Percentiles rank a stretch among this genome's conserved stretches.
Evolutionary conservation across 2,888 invertebrate genomes (phyloP).

Genomic region (Limnephilus auricula): DNA sequence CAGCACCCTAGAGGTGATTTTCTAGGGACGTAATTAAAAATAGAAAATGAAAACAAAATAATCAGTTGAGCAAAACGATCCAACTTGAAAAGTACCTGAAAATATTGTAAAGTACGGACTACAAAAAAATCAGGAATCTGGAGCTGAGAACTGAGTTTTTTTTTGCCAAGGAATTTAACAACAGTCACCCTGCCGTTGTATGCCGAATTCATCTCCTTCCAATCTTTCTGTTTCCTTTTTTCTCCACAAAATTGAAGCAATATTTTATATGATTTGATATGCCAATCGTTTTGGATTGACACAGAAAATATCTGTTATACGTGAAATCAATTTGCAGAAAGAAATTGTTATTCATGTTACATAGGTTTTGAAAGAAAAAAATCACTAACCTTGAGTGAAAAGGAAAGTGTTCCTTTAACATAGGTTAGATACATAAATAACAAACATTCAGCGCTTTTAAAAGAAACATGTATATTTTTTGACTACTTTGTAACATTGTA

Average conservation of each 20-base stretch:
- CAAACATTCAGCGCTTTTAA: too few relatives aligned
- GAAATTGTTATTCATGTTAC: neutral
- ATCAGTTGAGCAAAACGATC: too few relatives aligned
- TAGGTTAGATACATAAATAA: too few relatives aligned
- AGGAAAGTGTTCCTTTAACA: neutral
- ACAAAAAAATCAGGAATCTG: too few relatives aligned
- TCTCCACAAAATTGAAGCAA: constrained; percentile 61
- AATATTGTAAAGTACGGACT: too few relatives aligned
- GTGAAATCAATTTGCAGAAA: constrained; percentile 18
- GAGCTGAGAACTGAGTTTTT: neutral
- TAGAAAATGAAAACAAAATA: too few relatives aligned
- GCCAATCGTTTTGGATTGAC: constrained; percentile 45
- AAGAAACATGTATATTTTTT: too few relatives aligned
- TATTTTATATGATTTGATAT: constrained; percentile 51
- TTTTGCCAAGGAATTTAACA: neutral
- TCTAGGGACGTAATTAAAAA: too few relatives aligned
- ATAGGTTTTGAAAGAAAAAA: neutral
- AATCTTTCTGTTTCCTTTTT: constrained; percentile 55
- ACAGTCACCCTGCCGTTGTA: constrained; percentile 41
- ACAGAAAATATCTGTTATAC: constrained; percentile 18
- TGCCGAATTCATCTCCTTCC: constrained; percentile 40
- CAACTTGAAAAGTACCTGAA: too few relatives aligned
- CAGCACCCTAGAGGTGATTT: too few relatives aligned
- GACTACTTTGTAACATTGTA: too few relatives aligned
- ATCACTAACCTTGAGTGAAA: too few relatives aligned